Evolutionary conservation across 2,113 vertebrate genomes (phyloP).

Genomic region (Nematolebias whitei): DNA sequence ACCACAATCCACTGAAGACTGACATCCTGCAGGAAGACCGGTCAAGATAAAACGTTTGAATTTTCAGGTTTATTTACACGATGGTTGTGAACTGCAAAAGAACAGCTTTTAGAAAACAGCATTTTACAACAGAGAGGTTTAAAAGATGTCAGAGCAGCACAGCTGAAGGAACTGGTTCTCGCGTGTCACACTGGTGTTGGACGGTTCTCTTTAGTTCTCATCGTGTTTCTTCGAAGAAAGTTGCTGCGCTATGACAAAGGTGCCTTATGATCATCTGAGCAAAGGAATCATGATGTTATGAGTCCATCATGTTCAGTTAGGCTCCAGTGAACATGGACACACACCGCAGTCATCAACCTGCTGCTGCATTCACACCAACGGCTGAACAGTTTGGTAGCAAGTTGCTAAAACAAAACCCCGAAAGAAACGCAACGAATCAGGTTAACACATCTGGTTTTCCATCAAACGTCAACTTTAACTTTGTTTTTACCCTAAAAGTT

Average conservation of each 20-base stretch:
- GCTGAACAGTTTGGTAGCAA: no score
- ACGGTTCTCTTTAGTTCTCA: background rate
- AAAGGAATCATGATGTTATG: background rate
- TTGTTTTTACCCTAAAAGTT: background rate
- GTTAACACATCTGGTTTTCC: no score
- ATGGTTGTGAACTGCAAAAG: no score
- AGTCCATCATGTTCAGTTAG: background rate
- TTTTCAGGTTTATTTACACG: no score
- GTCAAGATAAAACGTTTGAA: no score
- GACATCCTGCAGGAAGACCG: no score
- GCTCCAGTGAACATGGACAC: background rate
- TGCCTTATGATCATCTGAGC: background rate
- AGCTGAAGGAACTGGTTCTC: no score
- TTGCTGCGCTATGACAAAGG: background rate
- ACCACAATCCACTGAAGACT: background rate
- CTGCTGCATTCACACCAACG: background rate
- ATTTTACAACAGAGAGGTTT: no score
- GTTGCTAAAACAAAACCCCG: no score
- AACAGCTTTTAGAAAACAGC: no score
- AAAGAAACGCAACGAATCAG: no score
- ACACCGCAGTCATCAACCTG: slow-evolving; percentile 1
- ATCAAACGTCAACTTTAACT: background rate
- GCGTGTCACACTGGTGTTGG: background rate
- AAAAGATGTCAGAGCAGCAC: background rate
- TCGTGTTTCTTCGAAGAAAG: background rate